Percentiles rank a stretch among this genome's conserved stretches.
Evolutionary conservation across 2,797 vertebrate species (phyloP).

Genomic region (Malurus leucopterus): DNA sequence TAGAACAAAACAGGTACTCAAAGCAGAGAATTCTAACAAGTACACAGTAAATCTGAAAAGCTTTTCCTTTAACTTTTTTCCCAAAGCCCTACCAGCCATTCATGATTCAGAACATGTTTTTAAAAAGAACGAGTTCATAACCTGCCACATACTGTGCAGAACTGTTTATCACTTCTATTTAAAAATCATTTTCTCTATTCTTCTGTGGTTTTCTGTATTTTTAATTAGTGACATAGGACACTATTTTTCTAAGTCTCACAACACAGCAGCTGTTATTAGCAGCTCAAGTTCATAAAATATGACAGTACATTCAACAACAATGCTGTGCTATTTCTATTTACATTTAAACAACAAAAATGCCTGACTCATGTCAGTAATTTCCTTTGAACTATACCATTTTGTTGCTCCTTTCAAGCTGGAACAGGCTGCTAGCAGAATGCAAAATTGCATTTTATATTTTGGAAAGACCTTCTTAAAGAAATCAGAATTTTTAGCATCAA

Average conservation of each 20-base stretch:
- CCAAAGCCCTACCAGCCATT: not conserved
- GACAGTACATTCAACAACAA: not conserved
- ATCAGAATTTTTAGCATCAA: not conserved
- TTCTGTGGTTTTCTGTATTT: not conserved
- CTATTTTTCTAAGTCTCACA: not conserved
- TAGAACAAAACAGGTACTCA: not conserved
- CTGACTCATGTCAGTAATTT: not conserved
- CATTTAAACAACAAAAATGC: not conserved
- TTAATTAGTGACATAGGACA: not conserved
- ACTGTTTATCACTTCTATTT: not conserved
- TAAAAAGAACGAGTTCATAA: not conserved
- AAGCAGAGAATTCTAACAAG: not conserved
- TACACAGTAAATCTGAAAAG: not conserved
- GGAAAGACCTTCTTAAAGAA: not conserved
- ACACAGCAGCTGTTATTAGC: not conserved
- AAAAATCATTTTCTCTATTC: not conserved
- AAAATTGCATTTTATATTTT: not conserved
- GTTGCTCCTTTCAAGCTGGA: not conserved
- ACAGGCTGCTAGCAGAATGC: not conserved
- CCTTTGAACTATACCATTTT: not conserved
- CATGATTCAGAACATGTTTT: accelerated
- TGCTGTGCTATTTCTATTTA: not conserved
- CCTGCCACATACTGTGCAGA: not conserved
- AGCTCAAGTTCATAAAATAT: not conserved
- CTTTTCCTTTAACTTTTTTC: not conserved